phyloP scores from a whole-genome alignment of 2,113 vertebrate species.

The mouse (Mus musculus) region GRCm39 chr12:33329001-33329500 shows the following conservation, averaged over 20 bases:
- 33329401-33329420: accelerated
- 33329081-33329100: neutral
- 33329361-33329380: neutral
- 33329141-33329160: neutral
- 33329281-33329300: neutral
- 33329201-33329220: neutral
- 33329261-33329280: neutral
- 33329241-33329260: neutral
- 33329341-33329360: neutral
- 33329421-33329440: neutral
- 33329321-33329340: neutral
- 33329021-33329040: neutral
- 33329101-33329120: neutral
- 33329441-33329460: neutral
- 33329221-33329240: neutral
- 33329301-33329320: constrained; percentile 7
- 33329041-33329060: neutral
- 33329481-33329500: neutral
- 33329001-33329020: neutral
- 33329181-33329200: no score
- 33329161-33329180: no score
- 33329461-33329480: neutral
- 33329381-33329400: neutral
- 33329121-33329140: neutral
- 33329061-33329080: constrained; percentile 37